Evolutionary conservation across 2,113 vertebrate species (phyloP).

Genomic region (Mustelus asterias): DNA sequence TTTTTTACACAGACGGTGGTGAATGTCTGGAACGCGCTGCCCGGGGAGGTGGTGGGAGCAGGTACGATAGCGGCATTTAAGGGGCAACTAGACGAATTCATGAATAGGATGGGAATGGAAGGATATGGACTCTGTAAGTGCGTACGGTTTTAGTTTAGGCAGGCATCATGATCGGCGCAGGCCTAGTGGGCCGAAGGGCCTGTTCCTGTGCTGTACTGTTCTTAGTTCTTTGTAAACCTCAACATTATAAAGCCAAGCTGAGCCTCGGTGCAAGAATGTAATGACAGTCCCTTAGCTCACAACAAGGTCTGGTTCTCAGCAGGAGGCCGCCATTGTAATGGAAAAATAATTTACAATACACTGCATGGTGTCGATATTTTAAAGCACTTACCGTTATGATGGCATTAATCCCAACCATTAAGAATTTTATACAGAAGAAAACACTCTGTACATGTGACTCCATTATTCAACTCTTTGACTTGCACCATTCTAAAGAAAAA

Average conservation of each 20-base stretch:
- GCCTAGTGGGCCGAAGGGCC: too few relatives aligned
- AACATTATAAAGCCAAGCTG: neutral
- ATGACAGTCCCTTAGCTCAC: neutral
- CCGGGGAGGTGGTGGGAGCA: too few relatives aligned
- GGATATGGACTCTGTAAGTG: too few relatives aligned
- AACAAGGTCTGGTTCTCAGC: neutral
- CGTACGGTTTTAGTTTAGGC: too few relatives aligned
- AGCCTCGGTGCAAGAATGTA: neutral
- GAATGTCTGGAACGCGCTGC: too few relatives aligned
- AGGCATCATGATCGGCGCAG: too few relatives aligned
- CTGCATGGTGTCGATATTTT: neutral
- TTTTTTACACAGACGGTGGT: too few relatives aligned
- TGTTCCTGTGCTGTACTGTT: too few relatives aligned
- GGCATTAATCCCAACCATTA: slow-evolving; percentile 32
- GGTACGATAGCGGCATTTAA: too few relatives aligned
- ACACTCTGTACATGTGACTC: neutral
- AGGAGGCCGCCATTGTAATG: neutral
- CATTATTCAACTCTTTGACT: neutral
- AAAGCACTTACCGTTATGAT: slow-evolving; percentile 36
- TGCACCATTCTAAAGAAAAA: neutral
- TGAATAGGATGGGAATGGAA: too few relatives aligned
- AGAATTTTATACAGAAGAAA: slow-evolving; percentile 14
- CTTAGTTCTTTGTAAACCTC: too few relatives aligned
- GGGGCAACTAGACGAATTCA: too few relatives aligned
- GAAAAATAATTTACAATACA: neutral